Conservation (phyloP, 2,113 vertebrate genomes). For the Odocoileus virginianus region DNA sequence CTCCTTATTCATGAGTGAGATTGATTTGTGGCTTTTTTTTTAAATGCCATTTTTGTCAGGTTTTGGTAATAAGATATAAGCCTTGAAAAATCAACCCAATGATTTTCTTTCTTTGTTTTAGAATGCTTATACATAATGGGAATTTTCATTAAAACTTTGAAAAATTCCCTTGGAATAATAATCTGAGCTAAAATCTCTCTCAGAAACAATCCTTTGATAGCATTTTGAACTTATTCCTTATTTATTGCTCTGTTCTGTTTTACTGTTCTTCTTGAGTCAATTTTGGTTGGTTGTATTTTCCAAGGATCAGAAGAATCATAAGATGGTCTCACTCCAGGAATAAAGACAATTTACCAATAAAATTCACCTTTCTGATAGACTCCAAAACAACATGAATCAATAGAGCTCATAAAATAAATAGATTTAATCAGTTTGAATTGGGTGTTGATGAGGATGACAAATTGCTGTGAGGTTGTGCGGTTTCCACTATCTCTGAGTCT, state of each 20-base stretch:
- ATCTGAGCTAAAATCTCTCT: neutral
- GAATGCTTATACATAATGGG: neutral
- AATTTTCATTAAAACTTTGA: constrained; percentile 43
- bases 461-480: neutral
- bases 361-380: neutral
- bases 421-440: neutral
- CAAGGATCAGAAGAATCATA: neutral
- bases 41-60: neutral
- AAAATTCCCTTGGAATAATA: neutral
- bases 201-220: constrained; percentile 1
- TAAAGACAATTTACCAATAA: neutral
- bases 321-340: neutral
- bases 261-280: neutral
- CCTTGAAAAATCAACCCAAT: constrained; percentile 23
- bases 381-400: neutral
- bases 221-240: neutral
- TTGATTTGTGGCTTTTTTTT: constrained; percentile 14
- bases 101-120: constrained; percentile 21
- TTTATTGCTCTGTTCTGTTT: neutral
- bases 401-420: neutral
- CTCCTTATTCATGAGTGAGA: constrained; percentile 16
- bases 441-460: neutral
- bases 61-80: neutral
- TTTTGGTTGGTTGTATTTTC: constrained; percentile 17
- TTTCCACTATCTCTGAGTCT: neutral